phyloP scores from a whole-genome alignment of 2,888 invertebrate genomes.

The Pemphredon lugubris region DNA sequence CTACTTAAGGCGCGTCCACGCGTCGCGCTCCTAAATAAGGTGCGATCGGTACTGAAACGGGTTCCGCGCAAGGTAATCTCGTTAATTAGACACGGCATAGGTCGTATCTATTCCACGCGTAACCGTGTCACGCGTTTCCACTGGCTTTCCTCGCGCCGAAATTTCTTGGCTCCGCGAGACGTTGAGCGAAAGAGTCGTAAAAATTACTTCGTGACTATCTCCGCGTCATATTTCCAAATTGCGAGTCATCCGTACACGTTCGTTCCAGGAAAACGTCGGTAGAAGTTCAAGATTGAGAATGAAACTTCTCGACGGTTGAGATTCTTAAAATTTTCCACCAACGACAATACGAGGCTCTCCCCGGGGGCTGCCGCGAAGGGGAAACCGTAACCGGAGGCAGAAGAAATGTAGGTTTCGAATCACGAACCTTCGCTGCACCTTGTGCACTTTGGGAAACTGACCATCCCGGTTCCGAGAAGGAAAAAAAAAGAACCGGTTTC shows the following conservation, averaged over 20 bases:
- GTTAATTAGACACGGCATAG: constrained; percentile 52
- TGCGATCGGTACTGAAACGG: constrained; percentile 46
- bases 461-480: constrained; percentile 37
- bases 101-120: constrained; percentile 24
- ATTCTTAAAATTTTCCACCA: no score
- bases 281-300: no score
- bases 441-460: constrained; percentile 44
- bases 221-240: no score
- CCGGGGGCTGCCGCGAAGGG: neutral
- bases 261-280: no score
- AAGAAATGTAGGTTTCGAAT: constrained; percentile 23
- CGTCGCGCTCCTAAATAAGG: constrained; percentile 56
- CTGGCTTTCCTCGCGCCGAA: constrained; percentile 5
- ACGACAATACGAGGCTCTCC: no score
- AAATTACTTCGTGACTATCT: no score
- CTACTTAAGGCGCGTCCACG: constrained; percentile 60
- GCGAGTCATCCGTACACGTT: no score
- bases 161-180: neutral
- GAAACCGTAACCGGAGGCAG: constrained; percentile 1
- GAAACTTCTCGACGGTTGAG: no score
- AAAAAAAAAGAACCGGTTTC: constrained; percentile 57
- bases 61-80: constrained; percentile 58
- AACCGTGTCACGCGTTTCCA: constrained; percentile 31
- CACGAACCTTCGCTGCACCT: neutral
- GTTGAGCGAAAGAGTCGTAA: no score